A percentile compares a stretch with the other conserved stretches of the same genome.
These are phyloP conservation scores for Odontophorus gujanensis DNA, from an alignment of 2,113 vertebrate species.

Conservation along the genomic window DNA sequence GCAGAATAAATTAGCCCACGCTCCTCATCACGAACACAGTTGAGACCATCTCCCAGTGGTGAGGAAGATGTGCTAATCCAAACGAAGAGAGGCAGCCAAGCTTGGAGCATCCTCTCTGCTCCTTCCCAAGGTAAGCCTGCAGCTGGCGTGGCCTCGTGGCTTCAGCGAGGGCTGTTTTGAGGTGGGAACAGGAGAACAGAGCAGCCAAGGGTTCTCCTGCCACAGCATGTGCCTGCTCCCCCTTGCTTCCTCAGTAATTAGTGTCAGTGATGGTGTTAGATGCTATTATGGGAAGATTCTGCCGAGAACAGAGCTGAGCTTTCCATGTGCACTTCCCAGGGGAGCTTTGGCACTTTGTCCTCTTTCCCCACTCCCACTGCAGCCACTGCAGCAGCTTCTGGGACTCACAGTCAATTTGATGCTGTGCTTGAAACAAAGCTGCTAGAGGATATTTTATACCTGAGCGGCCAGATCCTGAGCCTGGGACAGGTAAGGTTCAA, in stretches of 20 bases:
- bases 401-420: neutral
- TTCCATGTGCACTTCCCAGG: neutral
- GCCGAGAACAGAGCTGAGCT: neutral
- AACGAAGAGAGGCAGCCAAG: neutral
- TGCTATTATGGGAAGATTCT: neutral
- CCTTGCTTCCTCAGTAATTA: neutral
- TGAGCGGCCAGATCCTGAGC: neutral
- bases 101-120: neutral
- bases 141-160: neutral
- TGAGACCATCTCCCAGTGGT: neutral
- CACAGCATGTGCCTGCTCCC: fast-evolving
- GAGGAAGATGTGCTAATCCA: neutral
- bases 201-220: neutral
- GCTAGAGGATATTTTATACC: neutral
- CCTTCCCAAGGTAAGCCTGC: neutral
- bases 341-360: neutral
- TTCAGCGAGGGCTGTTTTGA: neutral
- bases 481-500: neutral
- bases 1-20: neutral
- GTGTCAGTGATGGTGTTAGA: neutral
- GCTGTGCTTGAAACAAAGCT: neutral
- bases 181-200: neutral
- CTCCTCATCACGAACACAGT: neutral
- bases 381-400: neutral
- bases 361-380: neutral